A percentile compares a stretch with the other conserved stretches of the same genome.
Conservation (phyloP, 2,888 invertebrate species). For the Zele albiditarsus region DNA sequence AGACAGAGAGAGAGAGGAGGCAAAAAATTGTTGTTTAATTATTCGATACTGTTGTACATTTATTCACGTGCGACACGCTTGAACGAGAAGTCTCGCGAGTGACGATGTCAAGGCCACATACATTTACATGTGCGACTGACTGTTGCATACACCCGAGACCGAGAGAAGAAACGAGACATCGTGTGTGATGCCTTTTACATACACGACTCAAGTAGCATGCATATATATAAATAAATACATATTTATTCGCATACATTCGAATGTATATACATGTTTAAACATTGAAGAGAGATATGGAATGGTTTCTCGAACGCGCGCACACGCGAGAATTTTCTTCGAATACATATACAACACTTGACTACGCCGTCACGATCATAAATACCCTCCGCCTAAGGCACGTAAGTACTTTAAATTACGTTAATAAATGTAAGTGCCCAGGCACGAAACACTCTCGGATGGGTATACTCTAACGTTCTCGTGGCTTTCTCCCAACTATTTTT, state of each 20-base stretch:
- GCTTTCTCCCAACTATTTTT: conserved; percentile 23
- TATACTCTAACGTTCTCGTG: conserved; percentile 1
- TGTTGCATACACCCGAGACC: conserved; percentile 25
- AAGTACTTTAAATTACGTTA: conserved; percentile 41
- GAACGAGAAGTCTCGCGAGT: not conserved
- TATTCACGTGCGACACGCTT: not conserved
- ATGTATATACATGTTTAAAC: conserved; percentile 11
- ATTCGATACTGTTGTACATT: not conserved
- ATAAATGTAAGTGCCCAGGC: conserved; percentile 39
- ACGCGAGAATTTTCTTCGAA: conserved; percentile 33
- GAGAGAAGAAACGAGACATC: conserved; percentile 29
- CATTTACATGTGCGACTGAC: conserved; percentile 41
- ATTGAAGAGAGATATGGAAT: conserved; percentile 10
- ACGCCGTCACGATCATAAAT: conserved; percentile 35
- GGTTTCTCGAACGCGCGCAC: conserved; percentile 21
- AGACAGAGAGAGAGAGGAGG: no score
- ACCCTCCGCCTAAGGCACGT: conserved; percentile 31
- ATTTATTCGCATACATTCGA: not conserved
- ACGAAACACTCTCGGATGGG: conserved; percentile 19
- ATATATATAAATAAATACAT: conserved; percentile 19
- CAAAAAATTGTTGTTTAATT: no score
- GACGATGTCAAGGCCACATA: conserved; percentile 50
- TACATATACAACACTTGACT: conserved; percentile 19
- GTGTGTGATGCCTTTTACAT: conserved; percentile 21
- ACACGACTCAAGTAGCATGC: conserved; percentile 29